Percentiles rank a stretch among this genome's conserved stretches.
Conservation (phyloP, 30 jellyfish, hydroid and myxozoan genomes). For the Sanderia malayensis region DNA sequence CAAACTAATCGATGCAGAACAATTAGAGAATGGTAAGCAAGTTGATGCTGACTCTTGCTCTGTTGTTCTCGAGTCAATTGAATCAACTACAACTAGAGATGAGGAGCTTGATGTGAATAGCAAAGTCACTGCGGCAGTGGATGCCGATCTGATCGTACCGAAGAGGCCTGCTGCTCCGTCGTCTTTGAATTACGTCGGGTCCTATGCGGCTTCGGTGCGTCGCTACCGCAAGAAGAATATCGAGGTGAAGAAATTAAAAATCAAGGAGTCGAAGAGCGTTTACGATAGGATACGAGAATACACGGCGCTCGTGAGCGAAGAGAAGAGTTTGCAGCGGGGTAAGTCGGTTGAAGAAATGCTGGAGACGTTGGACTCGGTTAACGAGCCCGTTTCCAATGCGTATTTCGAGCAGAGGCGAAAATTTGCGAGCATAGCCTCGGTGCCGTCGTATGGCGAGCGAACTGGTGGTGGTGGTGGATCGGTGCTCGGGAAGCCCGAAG, state of each 20-base stretch:
- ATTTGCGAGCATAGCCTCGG: constrained; percentile 44
- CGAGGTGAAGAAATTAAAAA: constrained; percentile 49
- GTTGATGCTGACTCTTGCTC: not conserved
- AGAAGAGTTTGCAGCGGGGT: constrained; percentile 32
- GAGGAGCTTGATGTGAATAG: not conserved
- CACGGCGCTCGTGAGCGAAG: constrained; percentile 64
- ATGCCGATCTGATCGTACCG: constrained; percentile 4
- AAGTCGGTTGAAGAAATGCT: constrained; percentile 64
- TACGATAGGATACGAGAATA: constrained; percentile 66
- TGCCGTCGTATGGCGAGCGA: constrained; percentile 7
- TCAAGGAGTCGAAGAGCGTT: constrained; percentile 63
- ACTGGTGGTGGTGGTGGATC: too few species aligned
- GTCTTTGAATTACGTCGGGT: constrained; percentile 53
- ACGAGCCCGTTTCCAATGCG: constrained; percentile 25
- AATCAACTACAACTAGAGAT: not conserved
- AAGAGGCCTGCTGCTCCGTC: constrained; percentile 61
- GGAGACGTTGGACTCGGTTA: constrained; percentile 65
- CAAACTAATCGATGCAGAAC: too few species aligned
- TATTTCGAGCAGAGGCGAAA: constrained; percentile 58
- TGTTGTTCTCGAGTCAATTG: not conserved
- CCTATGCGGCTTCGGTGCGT: constrained; percentile 49
- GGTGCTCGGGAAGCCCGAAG: constrained; percentile 36
- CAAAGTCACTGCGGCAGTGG: not conserved
- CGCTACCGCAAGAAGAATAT: constrained; percentile 51
- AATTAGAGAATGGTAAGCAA: not conserved